These are phyloP conservation scores for Gallinago solitaria DNA, from an alignment of 2,797 vertebrate species.

Conservation along the genomic window DNA sequence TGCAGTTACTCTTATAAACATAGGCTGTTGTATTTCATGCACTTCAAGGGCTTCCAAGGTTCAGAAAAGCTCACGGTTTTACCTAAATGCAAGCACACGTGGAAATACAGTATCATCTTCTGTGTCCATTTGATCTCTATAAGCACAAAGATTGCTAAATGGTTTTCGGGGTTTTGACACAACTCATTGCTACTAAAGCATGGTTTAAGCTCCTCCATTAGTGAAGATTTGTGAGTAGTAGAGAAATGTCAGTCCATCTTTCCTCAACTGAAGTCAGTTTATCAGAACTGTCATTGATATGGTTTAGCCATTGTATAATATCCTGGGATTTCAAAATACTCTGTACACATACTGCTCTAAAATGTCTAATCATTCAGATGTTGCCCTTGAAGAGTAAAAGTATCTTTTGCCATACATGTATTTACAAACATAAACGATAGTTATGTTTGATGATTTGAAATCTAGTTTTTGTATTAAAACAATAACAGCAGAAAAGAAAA, in stretches of 20 bases:
- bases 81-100: background rate
- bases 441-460: background rate
- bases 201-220: background rate
- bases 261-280: background rate
- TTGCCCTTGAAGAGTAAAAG: background rate
- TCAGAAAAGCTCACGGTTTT: background rate
- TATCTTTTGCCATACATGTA: background rate
- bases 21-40: background rate
- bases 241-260: background rate
- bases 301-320: background rate
- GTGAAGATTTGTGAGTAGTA: background rate
- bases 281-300: background rate
- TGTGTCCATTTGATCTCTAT: background rate
- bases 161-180: background rate
- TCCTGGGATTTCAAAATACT: background rate
- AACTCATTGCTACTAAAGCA: background rate
- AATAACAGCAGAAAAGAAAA: background rate
- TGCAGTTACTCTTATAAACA: background rate
- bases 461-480: background rate
- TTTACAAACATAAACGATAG: too few species aligned
- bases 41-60: background rate
- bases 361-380: background rate
- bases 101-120: background rate
- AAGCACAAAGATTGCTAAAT: background rate
- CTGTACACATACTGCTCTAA: background rate